These are phyloP conservation scores for Cheilosia variabilis DNA, from an alignment of 2,888 invertebrate species.

Conservation along the genomic window DNA sequence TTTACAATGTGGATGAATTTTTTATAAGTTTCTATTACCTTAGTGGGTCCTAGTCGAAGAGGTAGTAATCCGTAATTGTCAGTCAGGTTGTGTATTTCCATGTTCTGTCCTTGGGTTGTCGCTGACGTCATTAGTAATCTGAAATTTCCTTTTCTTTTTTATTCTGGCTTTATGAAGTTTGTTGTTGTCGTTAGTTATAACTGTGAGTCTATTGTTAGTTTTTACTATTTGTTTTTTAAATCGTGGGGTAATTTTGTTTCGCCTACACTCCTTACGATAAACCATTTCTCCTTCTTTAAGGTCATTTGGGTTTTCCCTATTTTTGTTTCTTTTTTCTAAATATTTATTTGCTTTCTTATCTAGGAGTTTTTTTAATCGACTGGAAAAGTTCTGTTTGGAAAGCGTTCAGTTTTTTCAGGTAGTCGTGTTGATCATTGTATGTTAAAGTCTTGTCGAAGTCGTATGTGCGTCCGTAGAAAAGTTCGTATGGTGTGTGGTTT, in stretches of 20 bases:
- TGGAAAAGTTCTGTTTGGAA: conserved; percentile 26
- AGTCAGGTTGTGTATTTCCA: conserved; percentile 47
- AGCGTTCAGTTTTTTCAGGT: conserved; percentile 20
- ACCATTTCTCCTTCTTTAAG: conserved; percentile 25
- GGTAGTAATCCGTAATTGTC: conserved; percentile 38
- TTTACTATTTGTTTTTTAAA: conserved; percentile 9
- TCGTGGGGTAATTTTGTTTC: conserved; percentile 20
- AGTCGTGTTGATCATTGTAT: conserved; percentile 7
- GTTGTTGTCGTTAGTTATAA: conserved; percentile 18
- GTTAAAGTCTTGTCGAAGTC: conserved; percentile 6
- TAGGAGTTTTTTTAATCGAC: neutral
- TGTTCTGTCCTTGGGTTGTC: conserved; percentile 16
- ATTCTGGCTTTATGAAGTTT: conserved; percentile 25
- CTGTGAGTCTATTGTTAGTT: conserved; percentile 1
- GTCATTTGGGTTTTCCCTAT: conserved; percentile 22
- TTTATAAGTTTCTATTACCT: conserved; percentile 14
- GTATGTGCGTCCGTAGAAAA: conserved; percentile 35
- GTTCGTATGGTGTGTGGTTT: conserved; percentile 43
- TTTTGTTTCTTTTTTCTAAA: conserved; percentile 21
- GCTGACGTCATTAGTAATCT: conserved; percentile 2
- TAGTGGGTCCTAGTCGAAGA: conserved; percentile 27
- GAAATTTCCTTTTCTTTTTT: conserved; percentile 20
- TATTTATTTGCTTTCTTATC: conserved; percentile 18
- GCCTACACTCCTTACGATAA: conserved; percentile 20
- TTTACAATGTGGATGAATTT: conserved; percentile 21